These are phyloP conservation scores for Lytechinus variegatus DNA, from an alignment of 35 echinoderm and acorn worm species.

Conservation along the genomic window DNA sequence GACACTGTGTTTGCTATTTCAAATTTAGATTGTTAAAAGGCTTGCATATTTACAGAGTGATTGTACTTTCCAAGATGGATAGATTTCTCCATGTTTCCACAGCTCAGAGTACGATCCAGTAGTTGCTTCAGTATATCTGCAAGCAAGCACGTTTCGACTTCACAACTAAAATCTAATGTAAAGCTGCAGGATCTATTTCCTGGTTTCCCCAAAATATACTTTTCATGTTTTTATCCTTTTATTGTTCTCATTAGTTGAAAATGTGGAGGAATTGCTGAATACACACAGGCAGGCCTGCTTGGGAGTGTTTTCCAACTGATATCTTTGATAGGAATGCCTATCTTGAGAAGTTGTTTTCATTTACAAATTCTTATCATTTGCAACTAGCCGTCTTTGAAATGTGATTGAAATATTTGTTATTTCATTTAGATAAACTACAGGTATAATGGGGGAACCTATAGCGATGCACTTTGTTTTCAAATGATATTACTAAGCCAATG, in stretches of 20 bases:
- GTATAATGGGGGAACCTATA: too few species aligned
- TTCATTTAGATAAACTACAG: too few species aligned
- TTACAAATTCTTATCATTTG: too few species aligned
- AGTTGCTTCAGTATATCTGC: neutral
- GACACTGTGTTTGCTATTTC: constrained; percentile 26
- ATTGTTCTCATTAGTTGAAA: neutral
- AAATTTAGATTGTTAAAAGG: constrained; percentile 40
- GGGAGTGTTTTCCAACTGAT: too few species aligned
- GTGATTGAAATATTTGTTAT: too few species aligned
- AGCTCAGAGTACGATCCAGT: neutral
- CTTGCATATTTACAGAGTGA: constrained; percentile 33
- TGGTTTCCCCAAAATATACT: neutral
- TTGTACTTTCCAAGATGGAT: constrained; percentile 10
- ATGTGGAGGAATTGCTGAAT: neutral
- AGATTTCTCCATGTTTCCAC: neutral
- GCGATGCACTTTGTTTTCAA: too few species aligned
- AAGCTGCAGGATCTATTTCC: neutral
- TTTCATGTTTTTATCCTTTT: neutral
- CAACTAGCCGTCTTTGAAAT: too few species aligned
- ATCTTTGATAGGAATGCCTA: too few species aligned
- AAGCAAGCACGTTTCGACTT: neutral
- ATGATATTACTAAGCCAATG: too few species aligned
- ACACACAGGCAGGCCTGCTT: too few species aligned
- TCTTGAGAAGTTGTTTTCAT: too few species aligned
- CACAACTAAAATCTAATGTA: neutral